phyloP scores from a whole-genome alignment of 2,797 vertebrate species.

The Danio albolineatus region DNA sequence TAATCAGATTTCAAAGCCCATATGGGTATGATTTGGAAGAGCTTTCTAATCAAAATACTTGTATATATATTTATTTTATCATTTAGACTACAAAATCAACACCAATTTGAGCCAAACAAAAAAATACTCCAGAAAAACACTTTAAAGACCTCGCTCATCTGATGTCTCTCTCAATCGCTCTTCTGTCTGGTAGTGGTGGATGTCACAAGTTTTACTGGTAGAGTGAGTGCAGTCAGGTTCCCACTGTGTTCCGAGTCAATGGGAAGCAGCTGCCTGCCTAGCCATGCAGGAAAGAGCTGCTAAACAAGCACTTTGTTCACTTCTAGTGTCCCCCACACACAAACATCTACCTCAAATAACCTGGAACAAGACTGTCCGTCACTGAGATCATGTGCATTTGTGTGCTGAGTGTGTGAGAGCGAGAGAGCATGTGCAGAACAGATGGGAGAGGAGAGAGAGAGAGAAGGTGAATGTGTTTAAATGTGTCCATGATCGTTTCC shows the following conservation, averaged over 20 bases:
- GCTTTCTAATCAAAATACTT: too few relatives aligned
- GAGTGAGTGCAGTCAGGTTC: constrained; percentile 82
- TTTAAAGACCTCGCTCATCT: not conserved
- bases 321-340: constrained; percentile 59
- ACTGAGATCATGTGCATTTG: not conserved
- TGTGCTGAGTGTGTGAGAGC: not conserved
- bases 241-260: constrained; percentile 88
- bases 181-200: constrained; percentile 66
- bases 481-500: constrained; percentile 27
- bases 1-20: not conserved
- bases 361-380: constrained; percentile 26
- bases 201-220: constrained; percentile 69
- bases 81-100: not conserved
- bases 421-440: constrained; percentile 41
- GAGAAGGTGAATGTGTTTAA: constrained; percentile 34
- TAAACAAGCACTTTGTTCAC: constrained; percentile 42
- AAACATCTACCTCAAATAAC: constrained; percentile 58
- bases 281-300: constrained; percentile 79
- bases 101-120: not conserved
- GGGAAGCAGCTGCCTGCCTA: constrained; percentile 96
- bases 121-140: not conserved
- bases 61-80: not conserved
- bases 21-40: not conserved
- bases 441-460: constrained; percentile 15
- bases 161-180: constrained; percentile 19